phyloP scores from a whole-genome alignment of 2,113 vertebrate genomes.

The Microcebus ravelobensis region DNA sequence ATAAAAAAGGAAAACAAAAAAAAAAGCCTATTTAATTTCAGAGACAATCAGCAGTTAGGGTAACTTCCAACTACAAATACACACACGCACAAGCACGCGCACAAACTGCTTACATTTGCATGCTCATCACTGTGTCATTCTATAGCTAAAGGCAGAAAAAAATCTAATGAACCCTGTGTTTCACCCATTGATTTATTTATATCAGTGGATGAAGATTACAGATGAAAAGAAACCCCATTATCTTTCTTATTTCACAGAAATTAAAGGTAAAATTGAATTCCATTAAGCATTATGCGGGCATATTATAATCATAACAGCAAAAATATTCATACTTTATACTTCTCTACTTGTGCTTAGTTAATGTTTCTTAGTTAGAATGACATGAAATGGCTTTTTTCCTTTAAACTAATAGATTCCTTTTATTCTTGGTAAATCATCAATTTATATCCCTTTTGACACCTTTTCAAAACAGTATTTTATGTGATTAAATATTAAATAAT shows the following conservation, averaged over 20 bases:
- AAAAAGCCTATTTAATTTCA: background rate
- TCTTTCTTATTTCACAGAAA: constrained; percentile 34
- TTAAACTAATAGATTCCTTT: background rate
- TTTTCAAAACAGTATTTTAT: background rate
- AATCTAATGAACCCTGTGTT: background rate
- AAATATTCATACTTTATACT: background rate
- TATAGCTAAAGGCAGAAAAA: background rate
- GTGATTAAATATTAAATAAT: constrained; percentile 65
- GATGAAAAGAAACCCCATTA: background rate
- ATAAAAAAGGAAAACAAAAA: background rate
- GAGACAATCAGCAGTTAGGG: background rate
- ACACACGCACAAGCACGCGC: no score
- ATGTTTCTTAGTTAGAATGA: background rate
- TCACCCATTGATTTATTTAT: background rate
- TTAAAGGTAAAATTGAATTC: constrained; percentile 43
- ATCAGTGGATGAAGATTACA: background rate
- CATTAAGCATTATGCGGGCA: background rate
- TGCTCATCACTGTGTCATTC: background rate
- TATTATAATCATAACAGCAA: background rate
- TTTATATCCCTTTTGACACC: background rate
- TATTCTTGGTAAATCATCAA: background rate
- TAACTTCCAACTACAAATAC: background rate
- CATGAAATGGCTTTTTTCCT: background rate
- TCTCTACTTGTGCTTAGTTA: background rate
- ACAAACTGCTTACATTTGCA: background rate